phyloP scores from a whole-genome alignment of 2,888 invertebrate species.

The Pilophorus perplexus region DNA sequence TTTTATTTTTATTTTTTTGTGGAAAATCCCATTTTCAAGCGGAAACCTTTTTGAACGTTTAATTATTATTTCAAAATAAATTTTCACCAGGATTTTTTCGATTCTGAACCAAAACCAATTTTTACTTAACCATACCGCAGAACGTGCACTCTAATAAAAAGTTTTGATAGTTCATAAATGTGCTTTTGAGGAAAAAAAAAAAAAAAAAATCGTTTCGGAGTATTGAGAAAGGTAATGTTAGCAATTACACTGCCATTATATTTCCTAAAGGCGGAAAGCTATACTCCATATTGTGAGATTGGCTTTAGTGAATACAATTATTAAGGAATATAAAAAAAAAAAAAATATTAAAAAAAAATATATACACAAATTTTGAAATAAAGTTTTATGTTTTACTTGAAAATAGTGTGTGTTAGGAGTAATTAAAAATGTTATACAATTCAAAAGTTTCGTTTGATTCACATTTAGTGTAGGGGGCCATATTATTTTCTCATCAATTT shows the following conservation, averaged over 20 bases:
- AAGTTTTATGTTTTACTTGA: constrained; percentile 34
- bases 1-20: too few relatives aligned
- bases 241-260: constrained; percentile 49
- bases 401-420: constrained; percentile 44
- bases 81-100: too few relatives aligned
- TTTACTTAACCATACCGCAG: neutral
- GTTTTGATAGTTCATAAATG: constrained; percentile 29
- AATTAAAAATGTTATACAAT: constrained; percentile 35
- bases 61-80: too few relatives aligned
- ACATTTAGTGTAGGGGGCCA: neutral
- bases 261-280: constrained; percentile 48
- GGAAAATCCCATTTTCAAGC: too few relatives aligned
- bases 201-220: constrained; percentile 35
- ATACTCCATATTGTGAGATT: constrained; percentile 49
- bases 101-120: too few relatives aligned
- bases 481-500: neutral
- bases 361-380: constrained; percentile 39
- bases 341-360: constrained; percentile 21
- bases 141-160: constrained; percentile 12
- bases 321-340: constrained; percentile 37
- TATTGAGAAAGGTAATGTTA: constrained; percentile 44
- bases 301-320: constrained; percentile 45
- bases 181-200: constrained; percentile 27
- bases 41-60: too few relatives aligned
- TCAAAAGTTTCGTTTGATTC: neutral